A percentile compares a stretch with the other conserved stretches of the same genome.
Evolutionary conservation across 2,113 vertebrate genomes (phyloP).

Genomic region (Corythaeola cristata): DNA sequence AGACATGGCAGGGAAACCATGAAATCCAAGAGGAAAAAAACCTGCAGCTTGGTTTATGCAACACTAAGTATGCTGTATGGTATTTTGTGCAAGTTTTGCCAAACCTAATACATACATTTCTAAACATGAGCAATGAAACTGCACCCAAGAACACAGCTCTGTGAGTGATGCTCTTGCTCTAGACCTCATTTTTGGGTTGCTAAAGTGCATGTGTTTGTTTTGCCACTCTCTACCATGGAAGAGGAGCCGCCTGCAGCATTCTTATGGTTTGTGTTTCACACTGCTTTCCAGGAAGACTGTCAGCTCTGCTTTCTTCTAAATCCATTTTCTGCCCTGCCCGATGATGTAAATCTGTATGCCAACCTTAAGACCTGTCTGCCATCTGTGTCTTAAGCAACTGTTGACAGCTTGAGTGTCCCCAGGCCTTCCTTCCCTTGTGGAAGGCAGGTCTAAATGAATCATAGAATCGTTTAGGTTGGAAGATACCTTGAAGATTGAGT

Average conservation of each 20-base stretch:
- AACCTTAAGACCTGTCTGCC: background rate
- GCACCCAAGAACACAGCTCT: background rate
- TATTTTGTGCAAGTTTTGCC: background rate
- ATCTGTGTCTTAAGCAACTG: rapidly evolving
- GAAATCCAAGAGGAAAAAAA: background rate
- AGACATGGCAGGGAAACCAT: background rate
- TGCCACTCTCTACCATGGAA: background rate
- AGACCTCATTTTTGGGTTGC: background rate
- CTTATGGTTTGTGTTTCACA: background rate
- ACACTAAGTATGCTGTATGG: background rate
- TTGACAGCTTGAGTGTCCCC: background rate
- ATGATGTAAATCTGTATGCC: background rate
- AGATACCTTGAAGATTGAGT: too few relatives aligned
- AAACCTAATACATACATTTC: background rate
- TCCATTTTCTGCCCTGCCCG: background rate
- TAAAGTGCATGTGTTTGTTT: background rate
- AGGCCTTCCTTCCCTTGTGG: background rate
- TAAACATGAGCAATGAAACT: background rate
- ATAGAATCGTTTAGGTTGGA: too few relatives aligned
- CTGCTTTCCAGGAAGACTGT: background rate
- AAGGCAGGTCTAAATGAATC: background rate
- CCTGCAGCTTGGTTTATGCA: background rate
- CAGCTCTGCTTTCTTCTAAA: background rate
- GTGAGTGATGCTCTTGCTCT: background rate
- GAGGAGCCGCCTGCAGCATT: background rate